phyloP scores from a whole-genome alignment of 2,113 vertebrate species.

The Helogale parvula region DNA sequence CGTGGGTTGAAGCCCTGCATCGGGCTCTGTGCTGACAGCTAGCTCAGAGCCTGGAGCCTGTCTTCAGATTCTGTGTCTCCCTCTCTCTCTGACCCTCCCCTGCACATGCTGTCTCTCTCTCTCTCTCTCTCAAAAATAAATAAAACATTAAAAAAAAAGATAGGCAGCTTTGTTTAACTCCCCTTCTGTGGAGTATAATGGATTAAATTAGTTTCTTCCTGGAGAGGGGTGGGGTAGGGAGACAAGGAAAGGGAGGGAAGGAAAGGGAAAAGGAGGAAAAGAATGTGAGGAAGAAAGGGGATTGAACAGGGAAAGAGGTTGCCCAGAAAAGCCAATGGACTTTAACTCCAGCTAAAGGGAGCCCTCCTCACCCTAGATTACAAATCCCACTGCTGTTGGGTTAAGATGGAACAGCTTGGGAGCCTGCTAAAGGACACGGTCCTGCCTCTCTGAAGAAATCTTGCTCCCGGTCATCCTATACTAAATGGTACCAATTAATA shows the following conservation, averaged over 20 bases:
- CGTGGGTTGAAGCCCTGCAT: too few species aligned
- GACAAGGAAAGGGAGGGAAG: neutral
- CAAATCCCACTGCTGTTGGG: neutral
- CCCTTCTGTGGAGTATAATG: neutral
- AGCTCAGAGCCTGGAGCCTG: too few species aligned
- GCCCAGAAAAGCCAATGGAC: neutral
- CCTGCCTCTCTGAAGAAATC: neutral
- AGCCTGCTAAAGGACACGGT: neutral
- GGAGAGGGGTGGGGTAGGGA: neutral
- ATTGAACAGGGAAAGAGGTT: neutral
- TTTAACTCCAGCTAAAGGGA: neutral
- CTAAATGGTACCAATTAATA: conserved; percentile 54
- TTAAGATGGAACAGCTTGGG: neutral
- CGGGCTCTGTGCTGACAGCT: too few species aligned
- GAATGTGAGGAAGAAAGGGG: neutral
- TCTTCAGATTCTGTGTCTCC: too few species aligned
- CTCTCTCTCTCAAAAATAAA: too few species aligned
- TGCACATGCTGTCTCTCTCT: too few species aligned
- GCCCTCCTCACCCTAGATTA: neutral
- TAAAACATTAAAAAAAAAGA: too few species aligned
- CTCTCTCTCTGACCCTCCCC: too few species aligned
- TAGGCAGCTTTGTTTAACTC: neutral
- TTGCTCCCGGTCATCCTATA: conserved; percentile 24
- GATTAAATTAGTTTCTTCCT: neutral
- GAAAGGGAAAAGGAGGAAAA: neutral